A percentile compares a stretch with the other conserved stretches of the same genome.
Conservation (phyloP, 2,888 invertebrate genomes). For the Tetragonisca angustula region DNA sequence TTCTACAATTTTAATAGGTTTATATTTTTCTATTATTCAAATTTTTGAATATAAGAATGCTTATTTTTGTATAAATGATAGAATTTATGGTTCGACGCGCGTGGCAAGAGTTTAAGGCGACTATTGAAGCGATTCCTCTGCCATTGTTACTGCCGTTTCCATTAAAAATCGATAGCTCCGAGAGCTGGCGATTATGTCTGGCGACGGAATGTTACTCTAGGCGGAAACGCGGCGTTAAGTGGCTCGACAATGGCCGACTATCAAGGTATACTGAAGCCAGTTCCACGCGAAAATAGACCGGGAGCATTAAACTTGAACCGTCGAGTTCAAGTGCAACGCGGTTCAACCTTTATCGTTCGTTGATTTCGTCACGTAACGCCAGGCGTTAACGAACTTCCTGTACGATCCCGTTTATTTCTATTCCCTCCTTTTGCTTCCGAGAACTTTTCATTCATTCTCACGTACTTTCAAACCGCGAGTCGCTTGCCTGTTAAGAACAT, state of each 20-base stretch:
- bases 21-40: too few relatives aligned
- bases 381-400: background rate
- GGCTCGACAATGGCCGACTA: background rate
- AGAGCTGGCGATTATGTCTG: background rate
- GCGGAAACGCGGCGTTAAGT: background rate
- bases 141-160: background rate
- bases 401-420: background rate
- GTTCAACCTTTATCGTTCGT: constrained; percentile 27
- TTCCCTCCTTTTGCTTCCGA: background rate
- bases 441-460: background rate
- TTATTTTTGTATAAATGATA: too few relatives aligned
- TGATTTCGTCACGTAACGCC: constrained; percentile 33
- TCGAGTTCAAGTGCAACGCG: constrained; percentile 33
- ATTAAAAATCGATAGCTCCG: background rate
- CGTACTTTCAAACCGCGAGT: background rate
- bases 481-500: too few relatives aligned
- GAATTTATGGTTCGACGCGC: too few relatives aligned
- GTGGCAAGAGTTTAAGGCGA: background rate
- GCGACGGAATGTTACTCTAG: background rate
- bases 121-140: background rate
- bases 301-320: constrained; percentile 47
- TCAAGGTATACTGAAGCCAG: background rate
- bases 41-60: too few relatives aligned
- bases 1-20: too few relatives aligned
- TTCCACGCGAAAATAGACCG: constrained; percentile 15